Evolutionary conservation across 2,113 vertebrate species (phyloP).

Genomic region (Phrynosoma platyrhinos): DNA sequence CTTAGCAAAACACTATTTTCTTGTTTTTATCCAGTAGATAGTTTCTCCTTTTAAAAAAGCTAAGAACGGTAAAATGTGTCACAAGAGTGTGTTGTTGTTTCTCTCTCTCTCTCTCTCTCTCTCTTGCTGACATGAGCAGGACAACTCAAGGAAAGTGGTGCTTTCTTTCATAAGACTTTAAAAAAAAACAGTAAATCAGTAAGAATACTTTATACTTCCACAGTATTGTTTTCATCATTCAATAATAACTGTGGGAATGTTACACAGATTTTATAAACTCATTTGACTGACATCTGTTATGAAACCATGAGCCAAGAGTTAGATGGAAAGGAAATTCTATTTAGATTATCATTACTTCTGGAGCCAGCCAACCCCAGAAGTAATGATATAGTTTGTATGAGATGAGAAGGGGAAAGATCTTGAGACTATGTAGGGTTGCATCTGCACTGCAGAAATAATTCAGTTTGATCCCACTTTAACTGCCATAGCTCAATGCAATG

Average conservation of each 20-base stretch:
- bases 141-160: constrained; percentile 22
- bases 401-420: neutral
- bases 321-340: neutral
- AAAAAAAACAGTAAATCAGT: neutral
- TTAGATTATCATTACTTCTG: neutral
- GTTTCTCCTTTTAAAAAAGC: no score
- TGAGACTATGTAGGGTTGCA: neutral
- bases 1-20: neutral
- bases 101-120: neutral
- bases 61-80: neutral
- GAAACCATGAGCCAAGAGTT: constrained; percentile 9
- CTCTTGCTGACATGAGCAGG: constrained; percentile 20
- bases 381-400: neutral
- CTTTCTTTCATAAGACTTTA: neutral
- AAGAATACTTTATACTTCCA: constrained; percentile 40
- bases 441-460: neutral
- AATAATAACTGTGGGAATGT: constrained; percentile 18
- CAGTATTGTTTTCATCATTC: neutral
- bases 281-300: constrained; percentile 6
- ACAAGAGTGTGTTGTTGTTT: neutral
- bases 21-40: no score
- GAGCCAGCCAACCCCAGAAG: neutral
- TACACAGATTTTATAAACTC: constrained; percentile 11
- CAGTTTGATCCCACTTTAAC: no score
- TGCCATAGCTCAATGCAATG: no score